Evolutionary conservation across 2,888 invertebrate genomes (phyloP), one percentile per base, ranked within the genome.

Genomic region (Lomographa bimaculata): DNA sequence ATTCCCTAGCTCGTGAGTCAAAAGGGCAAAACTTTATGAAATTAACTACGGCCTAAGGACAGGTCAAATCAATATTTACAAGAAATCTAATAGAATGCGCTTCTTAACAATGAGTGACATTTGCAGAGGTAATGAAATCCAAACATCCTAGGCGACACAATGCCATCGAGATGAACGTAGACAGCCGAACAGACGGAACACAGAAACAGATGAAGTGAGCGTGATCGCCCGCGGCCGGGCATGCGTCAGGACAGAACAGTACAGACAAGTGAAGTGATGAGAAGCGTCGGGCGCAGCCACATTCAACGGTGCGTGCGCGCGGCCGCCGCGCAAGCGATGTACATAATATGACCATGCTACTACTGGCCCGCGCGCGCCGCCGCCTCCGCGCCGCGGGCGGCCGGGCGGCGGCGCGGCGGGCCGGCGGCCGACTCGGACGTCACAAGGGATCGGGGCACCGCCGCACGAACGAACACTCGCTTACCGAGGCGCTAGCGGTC

Each of bases 281-380:
- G 71, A 89, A 87, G 87, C 87, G 66, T 86, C 86, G 87, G 87
- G 86, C 86, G 83, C 87, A 87, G 87, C 86, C 87, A 87, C 87
- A 87, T 85, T 80, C 73, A 87, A 84, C 85, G 85, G 82, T 80
- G 85, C 84, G 86, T 79, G 84, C 82, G 83, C 81, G 79, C 84
- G 85, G 85, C 82, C 84, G 81, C 79, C 80, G 86, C 84, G 82
- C 85, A 86, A 86, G 86, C 86, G 78, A 86, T 84, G 83, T 83
- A n/a, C n/a, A n/a, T n/a, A n/a, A n/a, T n/a, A 82, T 85, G 85
- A 85, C 84, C 87, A 87, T 87, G 87, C 87, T 86, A 85, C 86
- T 86, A 85, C 84, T 63, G 79, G 71, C 75, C 69, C 66, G 7
- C 24, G 35, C 60, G 45, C 50, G 62, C 59, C 51, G 35, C 29